Evolutionary conservation across 1,140 invertebrate species (phyloP), one percentile per base, ranked within the genome.

Genomic region (Latrodectus geometricus): DNA sequence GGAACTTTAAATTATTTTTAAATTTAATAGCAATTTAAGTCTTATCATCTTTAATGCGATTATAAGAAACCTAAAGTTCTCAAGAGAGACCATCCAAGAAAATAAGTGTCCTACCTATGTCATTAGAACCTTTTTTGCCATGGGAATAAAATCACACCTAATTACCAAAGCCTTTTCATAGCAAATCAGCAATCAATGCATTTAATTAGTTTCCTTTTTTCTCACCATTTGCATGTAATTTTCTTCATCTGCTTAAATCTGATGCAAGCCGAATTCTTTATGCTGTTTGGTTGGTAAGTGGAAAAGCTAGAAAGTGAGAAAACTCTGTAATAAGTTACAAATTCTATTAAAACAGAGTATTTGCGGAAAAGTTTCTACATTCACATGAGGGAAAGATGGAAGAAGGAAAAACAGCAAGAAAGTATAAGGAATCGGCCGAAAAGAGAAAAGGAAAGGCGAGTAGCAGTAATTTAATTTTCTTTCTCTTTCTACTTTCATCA

Each of bases 381-480:
- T 35, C 35, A 35, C 35, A 35, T 49, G 23, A 73, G n/a, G 23
- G 14, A 48, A 49, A 49, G 70, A 50, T 8, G 12, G 54, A 14
- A 61, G 54, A 61, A 35, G 35, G 35, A 35, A 35, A 35, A 35
- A 35, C 35, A 35, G 35, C 5, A 35, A 35, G 35, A 50, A 17
- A 21, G 74, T 23, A 20, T 50, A 74, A 76, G 20, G 52, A 20
- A 23, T 21, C 35, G 69, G 15, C 20, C 75, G 20, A 56, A 21
- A 8, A n/a, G 21, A 17, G 15, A 23, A 23, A 21, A 54, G n/a
- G 56, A 54, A 49, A 48, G 48, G 68, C 8, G 35, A 35, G 56
- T 15, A 73, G 65, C 78, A 52, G 48, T 80, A 80, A 80, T 80
- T 80, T 80, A 70, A 80, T 80, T 80, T 80, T 80, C 50, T 21